Conservation (phyloP, 2,888 invertebrate species). For the Hololepta plana region DNA sequence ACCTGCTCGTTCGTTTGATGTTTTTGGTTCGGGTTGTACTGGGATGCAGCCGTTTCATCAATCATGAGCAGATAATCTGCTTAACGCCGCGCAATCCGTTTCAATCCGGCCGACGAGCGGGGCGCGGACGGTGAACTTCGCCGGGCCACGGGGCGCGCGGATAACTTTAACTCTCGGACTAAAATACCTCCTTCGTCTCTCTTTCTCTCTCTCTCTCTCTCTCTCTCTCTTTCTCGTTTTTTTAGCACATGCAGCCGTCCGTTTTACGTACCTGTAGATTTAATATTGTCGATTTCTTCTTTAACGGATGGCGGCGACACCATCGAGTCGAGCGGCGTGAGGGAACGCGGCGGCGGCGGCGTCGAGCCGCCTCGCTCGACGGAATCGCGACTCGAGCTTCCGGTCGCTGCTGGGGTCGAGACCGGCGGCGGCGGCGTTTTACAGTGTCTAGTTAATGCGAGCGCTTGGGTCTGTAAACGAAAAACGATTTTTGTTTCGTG, state of each 20-base stretch:
- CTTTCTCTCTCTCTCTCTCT: too few relatives aligned
- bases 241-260: background rate
- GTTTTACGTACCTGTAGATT: constrained; percentile 39
- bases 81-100: constrained; percentile 34
- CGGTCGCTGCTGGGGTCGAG: constrained; percentile 17
- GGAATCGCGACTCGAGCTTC: constrained; percentile 29
- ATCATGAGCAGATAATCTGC: constrained; percentile 47
- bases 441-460: constrained; percentile 40
- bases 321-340: constrained; percentile 29
- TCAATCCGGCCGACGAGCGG: constrained; percentile 20
- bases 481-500: too few relatives aligned
- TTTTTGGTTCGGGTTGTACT: constrained; percentile 23
- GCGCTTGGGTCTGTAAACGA: constrained; percentile 46
- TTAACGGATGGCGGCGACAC: constrained; percentile 40
- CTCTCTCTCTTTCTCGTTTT: background rate
- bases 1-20: constrained; percentile 19
- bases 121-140: constrained; percentile 12
- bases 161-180: constrained; percentile 9
- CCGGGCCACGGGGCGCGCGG: constrained; percentile 13
- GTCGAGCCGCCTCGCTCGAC: constrained; percentile 30
- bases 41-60: constrained; percentile 32
- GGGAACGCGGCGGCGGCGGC: constrained; percentile 23
- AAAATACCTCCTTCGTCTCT: background rate
- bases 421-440: constrained; percentile 25
- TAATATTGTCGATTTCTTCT: constrained; percentile 45